Evolutionary conservation across 2,113 vertebrate species (phyloP), one percentile per base, ranked within the genome.

Genomic region (Turnix velox): DNA sequence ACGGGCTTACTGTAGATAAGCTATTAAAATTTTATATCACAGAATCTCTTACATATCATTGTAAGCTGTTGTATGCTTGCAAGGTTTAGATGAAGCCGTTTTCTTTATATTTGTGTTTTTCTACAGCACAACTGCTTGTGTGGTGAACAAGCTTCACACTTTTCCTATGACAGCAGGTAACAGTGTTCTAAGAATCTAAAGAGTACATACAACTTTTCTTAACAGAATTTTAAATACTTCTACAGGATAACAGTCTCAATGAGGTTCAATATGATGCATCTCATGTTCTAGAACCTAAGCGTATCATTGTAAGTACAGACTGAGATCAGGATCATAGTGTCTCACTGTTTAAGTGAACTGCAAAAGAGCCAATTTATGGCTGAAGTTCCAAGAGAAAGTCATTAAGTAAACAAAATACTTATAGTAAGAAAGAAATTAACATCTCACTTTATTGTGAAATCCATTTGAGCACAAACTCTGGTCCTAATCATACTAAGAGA

Each of bases 71-170:
- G 10, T 4, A 28, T 0, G 1, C 9, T 61, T 5, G 4, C 22
- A 59, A 65, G 3, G 12, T 51, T 51, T 59, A 55, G 30, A 59
- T 24, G 17, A 72, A 51, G 12, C 5, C 27, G 19, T 18, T 69
- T 52, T 18, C 4, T 35, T 43, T 31, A 28, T 4, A 13, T 28
- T 63, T 19, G 4, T 3, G 0, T 58, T 67, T 65, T 43, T 33
- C 23, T 59, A 51, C 20, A 68, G 8, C 0, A 0, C 7, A 77
- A 43, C 14, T 43, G 1, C 37, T 24, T 19, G 57, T 25, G 7
- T 23, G 7, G 7, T 23, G 7, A 91, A 83, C 15, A 62, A n/a
- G 5, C 13, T 54, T 82, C 49, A 43, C 5, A 1, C 9, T 93
- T 58, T 61, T 71, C 12, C 12, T 48, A 43, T 51, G 7, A 46